Evolutionary conservation across 37 sponge, comb jelly and placozoan genomes (phyloP), one percentile per base, ranked within the genome.

Genomic region (Tethya wilhelma): DNA sequence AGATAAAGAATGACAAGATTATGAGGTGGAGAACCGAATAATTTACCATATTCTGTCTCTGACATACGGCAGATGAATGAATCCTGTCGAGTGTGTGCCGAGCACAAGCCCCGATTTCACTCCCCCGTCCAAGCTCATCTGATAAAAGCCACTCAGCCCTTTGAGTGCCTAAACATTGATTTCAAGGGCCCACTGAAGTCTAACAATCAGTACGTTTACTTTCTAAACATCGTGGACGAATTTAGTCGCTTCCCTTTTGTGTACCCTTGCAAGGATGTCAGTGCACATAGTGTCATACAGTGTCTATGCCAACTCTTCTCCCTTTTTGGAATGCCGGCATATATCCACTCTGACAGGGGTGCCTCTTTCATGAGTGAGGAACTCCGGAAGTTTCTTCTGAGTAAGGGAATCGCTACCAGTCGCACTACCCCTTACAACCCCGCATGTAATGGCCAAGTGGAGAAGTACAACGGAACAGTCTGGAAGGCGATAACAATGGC

Each of bases 401-500:
- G 34, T 7, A 69, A 69, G 41, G 70, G 70, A 14, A 69, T 69
- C 14, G 70, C 70, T 7, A 69, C 70, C 34, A 41, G 70, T 40
- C 70, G 44, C 2, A 39, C 70, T 22, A 69, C 38, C 11, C 70
- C 44, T 34, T 69, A 41, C 28, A 64, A 64, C 28, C 33, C 65
- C 19, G 28, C 4, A 7, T 30, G 65, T 26, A 64, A 64, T 64
- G 33, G 65, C 14, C 65, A 64, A 64, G 20, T 26, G 38, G 70
- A 69, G 41, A 40, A 7, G 44, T 41, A 69, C 44, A 69, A 69
- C 34, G 70, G 70, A 69, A 69, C 70, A 26, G 37, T 64, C 37
- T 64, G 65, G 65, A 64, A 64, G 38, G 70, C 70, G 12, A 69
- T 69, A 17, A 69, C 70, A n/a, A 29, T 69, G 36, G 70, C 70